Percentiles rank a stretch among this genome's conserved stretches.
Evolutionary conservation across 2,888 invertebrate genomes (phyloP).

Genomic region (Drosophila kanekoi): DNA sequence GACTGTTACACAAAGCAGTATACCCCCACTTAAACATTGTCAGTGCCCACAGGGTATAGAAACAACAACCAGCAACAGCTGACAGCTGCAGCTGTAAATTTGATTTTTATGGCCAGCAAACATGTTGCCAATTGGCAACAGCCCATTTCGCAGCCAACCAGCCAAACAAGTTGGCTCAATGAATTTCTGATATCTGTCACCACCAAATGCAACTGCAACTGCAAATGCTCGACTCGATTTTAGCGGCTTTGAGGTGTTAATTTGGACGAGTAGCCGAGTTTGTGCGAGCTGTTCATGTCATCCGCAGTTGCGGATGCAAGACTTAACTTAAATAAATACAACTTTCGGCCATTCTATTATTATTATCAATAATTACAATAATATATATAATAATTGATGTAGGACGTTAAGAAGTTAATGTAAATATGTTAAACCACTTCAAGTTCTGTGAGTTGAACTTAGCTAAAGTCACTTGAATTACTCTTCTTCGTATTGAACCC

Average conservation of each 20-base stretch:
- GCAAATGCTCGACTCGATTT: slow-evolving; percentile 22
- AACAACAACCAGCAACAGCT: slow-evolving; percentile 35
- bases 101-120: slow-evolving; percentile 75
- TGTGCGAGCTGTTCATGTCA: slow-evolving; percentile 45
- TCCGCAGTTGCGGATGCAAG: slow-evolving; percentile 29
- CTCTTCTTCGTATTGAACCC: too few relatives aligned
- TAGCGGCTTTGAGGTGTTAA: slow-evolving; percentile 69
- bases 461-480: too few relatives aligned
- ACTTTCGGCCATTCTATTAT: too few relatives aligned
- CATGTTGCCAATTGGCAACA: slow-evolving; percentile 73
- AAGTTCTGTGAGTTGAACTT: too few relatives aligned
- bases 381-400: too few relatives aligned
- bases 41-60: slow-evolving; percentile 10
- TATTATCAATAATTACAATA: too few relatives aligned
- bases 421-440: too few relatives aligned
- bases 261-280: slow-evolving; percentile 49
- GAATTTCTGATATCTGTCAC: slow-evolving; percentile 70
- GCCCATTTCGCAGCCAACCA: slow-evolving; percentile 39
- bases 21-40: not conserved
- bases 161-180: slow-evolving; percentile 61
- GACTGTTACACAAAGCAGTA: not conserved
- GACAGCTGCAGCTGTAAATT: slow-evolving; percentile 78
- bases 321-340: not conserved
- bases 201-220: slow-evolving; percentile 57
- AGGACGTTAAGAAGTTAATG: too few relatives aligned